Evolutionary conservation across 2,113 vertebrate species (phyloP).

Genomic region (Caloenas nicobarica): DNA sequence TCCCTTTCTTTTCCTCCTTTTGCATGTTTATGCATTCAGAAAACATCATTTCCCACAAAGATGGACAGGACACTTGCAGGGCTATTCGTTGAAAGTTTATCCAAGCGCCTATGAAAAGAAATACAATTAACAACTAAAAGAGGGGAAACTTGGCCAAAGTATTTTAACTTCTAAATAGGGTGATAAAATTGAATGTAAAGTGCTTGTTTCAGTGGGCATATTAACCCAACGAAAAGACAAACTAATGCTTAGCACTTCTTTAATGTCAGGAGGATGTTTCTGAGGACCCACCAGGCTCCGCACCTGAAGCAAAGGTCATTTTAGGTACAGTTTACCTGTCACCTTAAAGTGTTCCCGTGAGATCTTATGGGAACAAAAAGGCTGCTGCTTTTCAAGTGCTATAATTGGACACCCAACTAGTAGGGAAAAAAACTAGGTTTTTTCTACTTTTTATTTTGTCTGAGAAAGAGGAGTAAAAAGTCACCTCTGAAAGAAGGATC

Average conservation of each 20-base stretch:
- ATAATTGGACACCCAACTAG: background rate
- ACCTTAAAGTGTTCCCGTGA: background rate
- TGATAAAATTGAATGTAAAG: background rate
- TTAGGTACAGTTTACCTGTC: background rate
- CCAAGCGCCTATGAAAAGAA: background rate
- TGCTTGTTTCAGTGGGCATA: background rate
- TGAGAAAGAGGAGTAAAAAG: background rate
- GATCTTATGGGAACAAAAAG: background rate
- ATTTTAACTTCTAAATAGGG: background rate
- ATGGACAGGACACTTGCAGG: background rate
- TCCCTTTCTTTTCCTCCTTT: background rate
- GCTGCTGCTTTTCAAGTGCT: background rate
- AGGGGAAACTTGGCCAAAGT: background rate
- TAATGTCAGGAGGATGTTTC: background rate
- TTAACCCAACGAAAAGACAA: background rate
- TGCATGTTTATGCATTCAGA: background rate
- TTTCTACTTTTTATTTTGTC: background rate
- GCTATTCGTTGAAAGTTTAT: background rate
- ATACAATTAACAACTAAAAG: background rate
- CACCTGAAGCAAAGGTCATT: background rate
- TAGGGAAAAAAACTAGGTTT: fast-evolving
- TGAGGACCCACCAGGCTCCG: background rate
- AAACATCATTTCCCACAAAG: background rate
- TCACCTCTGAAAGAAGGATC: background rate
- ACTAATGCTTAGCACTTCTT: background rate